phyloP scores from a whole-genome alignment of 2,113 vertebrate species.

The Amblyornis subalaris region DNA sequence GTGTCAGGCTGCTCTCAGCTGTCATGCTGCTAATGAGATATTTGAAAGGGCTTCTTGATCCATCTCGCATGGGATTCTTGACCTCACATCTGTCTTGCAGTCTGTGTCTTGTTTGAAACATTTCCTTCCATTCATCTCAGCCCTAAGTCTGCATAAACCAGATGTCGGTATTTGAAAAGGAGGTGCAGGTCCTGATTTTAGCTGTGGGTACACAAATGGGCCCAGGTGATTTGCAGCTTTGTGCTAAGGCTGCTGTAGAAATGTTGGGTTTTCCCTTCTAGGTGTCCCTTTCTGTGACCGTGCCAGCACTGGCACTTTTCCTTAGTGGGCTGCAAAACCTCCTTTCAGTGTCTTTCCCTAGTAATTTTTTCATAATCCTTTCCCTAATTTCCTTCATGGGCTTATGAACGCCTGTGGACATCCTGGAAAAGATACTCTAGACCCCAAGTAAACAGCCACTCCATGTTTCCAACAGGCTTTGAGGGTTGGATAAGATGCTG shows the following conservation, averaged over 20 bases:
- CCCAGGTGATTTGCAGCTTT: background rate
- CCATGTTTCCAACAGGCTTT: background rate
- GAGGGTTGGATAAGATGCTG: background rate
- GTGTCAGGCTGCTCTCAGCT: background rate
- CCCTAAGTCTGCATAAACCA: background rate
- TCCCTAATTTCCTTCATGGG: background rate
- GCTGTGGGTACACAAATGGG: background rate
- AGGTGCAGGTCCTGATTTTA: background rate
- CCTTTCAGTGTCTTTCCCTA: background rate
- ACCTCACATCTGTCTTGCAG: background rate
- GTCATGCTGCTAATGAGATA: background rate
- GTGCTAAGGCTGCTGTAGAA: background rate
- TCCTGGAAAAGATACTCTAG: background rate
- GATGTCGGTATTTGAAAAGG: background rate
- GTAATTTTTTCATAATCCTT: background rate
- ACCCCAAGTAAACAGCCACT: background rate
- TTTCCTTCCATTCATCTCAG: background rate
- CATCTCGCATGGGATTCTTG: background rate
- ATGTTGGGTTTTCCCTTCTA: background rate
- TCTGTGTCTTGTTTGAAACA: background rate
- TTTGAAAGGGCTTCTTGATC: constrained; percentile 13
- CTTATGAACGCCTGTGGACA: background rate
- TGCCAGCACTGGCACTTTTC: background rate
- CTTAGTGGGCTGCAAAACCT: background rate
- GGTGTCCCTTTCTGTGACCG: background rate